A percentile compares a stretch with the other conserved stretches of the same genome.
phyloP scores from a whole-genome alignment of 1,140 invertebrate genomes.

The Globodera rostochiensis region DNA sequence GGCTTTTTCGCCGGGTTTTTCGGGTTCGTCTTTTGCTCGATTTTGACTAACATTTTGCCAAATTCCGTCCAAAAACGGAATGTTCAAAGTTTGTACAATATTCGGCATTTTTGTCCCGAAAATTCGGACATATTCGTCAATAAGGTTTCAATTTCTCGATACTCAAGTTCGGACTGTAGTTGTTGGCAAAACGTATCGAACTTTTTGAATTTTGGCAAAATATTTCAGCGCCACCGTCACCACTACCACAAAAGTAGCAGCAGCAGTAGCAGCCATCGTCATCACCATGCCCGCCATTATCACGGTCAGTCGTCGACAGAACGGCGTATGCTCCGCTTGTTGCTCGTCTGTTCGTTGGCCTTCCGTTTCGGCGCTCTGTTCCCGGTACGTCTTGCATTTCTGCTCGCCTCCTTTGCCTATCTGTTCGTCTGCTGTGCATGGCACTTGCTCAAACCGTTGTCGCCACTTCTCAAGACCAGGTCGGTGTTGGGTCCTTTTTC shows the following conservation, averaged over 20 bases:
- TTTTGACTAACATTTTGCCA: no score
- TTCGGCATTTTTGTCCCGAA: no score
- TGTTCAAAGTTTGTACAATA: not conserved
- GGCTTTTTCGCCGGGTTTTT: not conserved
- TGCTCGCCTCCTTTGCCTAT: conserved; percentile 44
- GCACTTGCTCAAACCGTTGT: conserved; percentile 33
- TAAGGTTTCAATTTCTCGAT: no score
- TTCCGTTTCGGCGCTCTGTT: conserved; percentile 41
- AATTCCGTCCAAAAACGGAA: not conserved
- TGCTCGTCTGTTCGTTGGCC: conserved; percentile 17
- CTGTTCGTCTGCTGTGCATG: conserved; percentile 44
- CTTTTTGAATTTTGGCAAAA: no score
- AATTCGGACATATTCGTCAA: no score
- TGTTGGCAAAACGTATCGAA: no score
- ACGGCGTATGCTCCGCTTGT: conserved; percentile 15
- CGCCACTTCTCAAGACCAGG: conserved; percentile 41
- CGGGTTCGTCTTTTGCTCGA: not conserved
- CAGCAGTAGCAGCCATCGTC: not conserved
- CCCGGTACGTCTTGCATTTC: conserved; percentile 33
- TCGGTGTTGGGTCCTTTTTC: not conserved
- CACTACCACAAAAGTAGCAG: not conserved
- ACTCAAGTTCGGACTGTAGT: no score
- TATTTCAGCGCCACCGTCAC: not conserved
- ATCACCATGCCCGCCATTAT: not conserved
- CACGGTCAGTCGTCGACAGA: not conserved